These are phyloP conservation scores for Phalacrocorax aristotelis DNA, from an alignment of 2,113 vertebrate species.

Conservation along the genomic window DNA sequence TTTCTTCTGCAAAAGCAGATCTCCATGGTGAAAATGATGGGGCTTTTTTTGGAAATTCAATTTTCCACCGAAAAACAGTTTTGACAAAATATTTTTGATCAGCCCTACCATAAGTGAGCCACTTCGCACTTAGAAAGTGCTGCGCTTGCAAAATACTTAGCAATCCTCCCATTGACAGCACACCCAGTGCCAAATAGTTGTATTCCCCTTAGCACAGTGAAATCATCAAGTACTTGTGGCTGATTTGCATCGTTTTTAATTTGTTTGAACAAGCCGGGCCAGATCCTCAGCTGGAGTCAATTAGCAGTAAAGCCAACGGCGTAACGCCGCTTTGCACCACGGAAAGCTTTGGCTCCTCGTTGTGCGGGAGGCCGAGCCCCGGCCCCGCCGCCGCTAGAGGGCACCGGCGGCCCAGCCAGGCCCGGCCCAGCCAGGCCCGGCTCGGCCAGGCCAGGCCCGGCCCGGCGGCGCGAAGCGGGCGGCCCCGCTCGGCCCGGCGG, in stretches of 20 bases:
- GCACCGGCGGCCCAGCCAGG: not conserved
- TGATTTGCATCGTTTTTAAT: slow-evolving; percentile 51
- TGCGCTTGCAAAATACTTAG: not conserved
- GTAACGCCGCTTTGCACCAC: not conserved
- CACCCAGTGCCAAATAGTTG: slow-evolving; percentile 20
- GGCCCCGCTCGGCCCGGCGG: no score
- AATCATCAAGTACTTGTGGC: slow-evolving; percentile 43
- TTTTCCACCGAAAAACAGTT: not conserved
- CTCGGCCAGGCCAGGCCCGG: no score
- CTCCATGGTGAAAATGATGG: not conserved
- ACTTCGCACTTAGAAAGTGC: not conserved
- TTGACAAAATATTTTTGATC: not conserved
- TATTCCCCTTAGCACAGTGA: slow-evolving; percentile 48
- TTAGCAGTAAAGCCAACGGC: not conserved
- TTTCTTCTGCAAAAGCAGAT: not conserved
- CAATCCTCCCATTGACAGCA: not conserved
- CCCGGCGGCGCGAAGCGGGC: no score
- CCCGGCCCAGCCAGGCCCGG: no score
- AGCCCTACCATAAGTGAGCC: not conserved
- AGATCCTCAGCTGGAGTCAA: slow-evolving; percentile 39
- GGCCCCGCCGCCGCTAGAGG: not conserved
- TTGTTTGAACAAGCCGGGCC: slow-evolving; percentile 50
- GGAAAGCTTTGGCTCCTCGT: not conserved
- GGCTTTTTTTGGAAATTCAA: not conserved
- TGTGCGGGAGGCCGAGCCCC: not conserved